Percentiles rank a stretch among this genome's conserved stretches.
Conservation (phyloP, 2,888 invertebrate genomes). For the Drosophila picticornis region DNA sequence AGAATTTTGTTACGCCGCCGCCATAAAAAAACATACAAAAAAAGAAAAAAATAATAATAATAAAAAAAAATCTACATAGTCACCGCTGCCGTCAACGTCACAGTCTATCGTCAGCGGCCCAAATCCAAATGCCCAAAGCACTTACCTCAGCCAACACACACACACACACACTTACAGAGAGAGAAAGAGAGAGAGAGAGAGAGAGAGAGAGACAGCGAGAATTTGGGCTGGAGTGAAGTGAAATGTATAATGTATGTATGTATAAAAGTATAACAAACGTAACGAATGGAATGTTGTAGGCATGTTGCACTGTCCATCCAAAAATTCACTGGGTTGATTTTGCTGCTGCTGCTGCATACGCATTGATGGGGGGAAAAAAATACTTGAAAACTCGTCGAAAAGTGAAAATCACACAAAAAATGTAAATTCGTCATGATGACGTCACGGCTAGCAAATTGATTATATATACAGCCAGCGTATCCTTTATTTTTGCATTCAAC, state of each 20-base stretch:
- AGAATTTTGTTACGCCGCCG: constrained; percentile 73
- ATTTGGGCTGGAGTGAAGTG: constrained; percentile 29
- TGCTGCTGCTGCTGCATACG: constrained; percentile 29
- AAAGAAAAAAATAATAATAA: constrained; percentile 47
- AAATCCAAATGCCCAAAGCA: constrained; percentile 57
- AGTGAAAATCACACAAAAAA: constrained; percentile 68
- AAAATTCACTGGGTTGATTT: constrained; percentile 31
- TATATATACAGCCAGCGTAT: constrained; percentile 77
- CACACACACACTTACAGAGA: not conserved
- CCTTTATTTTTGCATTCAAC: constrained; percentile 66
- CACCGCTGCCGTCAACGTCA: constrained; percentile 51
- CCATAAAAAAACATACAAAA: constrained; percentile 46
- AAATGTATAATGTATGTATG: too few relatives aligned
- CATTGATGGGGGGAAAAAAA: constrained; percentile 18
- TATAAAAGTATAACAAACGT: constrained; percentile 79
- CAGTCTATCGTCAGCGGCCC: constrained; percentile 45
- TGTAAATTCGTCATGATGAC: constrained; percentile 85
- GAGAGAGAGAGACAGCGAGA: constrained; percentile 10
- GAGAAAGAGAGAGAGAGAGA: not conserved
- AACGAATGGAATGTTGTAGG: constrained; percentile 74
- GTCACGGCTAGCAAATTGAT: constrained; percentile 84
- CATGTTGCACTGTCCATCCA: constrained; percentile 51
- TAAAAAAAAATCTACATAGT: constrained; percentile 61
- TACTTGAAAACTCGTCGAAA: constrained; percentile 44
- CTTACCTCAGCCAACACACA: constrained; percentile 64